phyloP scores from a whole-genome alignment of 1,140 invertebrate genomes.

The Polypedilum pembai region DNA sequence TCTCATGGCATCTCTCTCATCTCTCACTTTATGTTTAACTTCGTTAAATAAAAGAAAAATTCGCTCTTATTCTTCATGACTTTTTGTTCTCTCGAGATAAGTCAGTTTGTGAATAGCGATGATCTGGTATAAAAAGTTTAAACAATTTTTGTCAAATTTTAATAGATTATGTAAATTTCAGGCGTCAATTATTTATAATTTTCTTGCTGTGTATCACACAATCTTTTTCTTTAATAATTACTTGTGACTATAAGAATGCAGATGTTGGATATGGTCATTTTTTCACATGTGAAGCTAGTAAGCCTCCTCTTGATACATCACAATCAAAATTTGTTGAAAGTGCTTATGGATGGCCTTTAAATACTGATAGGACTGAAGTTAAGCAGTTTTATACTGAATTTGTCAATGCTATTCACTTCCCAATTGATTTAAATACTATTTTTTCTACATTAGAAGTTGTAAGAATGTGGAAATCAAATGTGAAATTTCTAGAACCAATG shows the following conservation, averaged over 20 bases:
- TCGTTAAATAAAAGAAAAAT: no score
- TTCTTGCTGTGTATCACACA: no score
- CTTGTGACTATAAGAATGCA: not conserved
- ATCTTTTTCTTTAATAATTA: not conserved
- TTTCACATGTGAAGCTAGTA: not conserved
- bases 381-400: not conserved
- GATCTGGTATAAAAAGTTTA: no score
- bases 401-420: not conserved
- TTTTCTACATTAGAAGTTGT: not conserved
- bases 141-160: no score
- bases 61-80: no score
- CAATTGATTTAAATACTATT: not conserved
- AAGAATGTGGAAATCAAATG: not conserved
- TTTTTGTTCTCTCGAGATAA: no score
- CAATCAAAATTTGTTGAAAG: not conserved
- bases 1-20: no score
- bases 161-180: no score
- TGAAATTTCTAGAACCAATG: not conserved
- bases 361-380: not conserved
- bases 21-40: no score
- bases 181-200: no score
- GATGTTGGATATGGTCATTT: not conserved
- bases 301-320: not conserved
- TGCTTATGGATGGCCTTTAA: not conserved
- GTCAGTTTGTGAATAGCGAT: no score